Percentiles rank a stretch among this genome's conserved stretches.
phyloP scores from a whole-genome alignment of 2,113 vertebrate species.

The Bos javanicus region DNA sequence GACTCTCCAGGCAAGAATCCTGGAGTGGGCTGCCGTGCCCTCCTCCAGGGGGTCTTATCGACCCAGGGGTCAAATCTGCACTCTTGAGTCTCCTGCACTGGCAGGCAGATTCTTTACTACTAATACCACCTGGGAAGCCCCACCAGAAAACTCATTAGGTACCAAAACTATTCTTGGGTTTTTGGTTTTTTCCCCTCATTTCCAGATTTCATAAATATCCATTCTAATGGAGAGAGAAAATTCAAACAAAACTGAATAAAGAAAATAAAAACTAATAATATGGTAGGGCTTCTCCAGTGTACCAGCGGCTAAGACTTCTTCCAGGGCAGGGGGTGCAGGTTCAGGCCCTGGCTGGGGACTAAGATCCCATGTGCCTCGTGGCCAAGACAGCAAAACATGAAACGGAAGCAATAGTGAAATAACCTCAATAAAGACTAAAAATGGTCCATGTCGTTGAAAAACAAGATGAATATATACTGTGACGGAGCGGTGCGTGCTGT shows the following conservation, averaged over 20 bases:
- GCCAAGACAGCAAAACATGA: not conserved
- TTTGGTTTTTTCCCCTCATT: not conserved
- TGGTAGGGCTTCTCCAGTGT: not conserved
- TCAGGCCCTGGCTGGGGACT: not conserved
- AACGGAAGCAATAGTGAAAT: fast-evolving
- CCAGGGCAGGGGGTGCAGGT: not conserved
- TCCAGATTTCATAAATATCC: not conserved
- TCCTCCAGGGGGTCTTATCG: not conserved
- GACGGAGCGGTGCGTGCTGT: fast-evolving
- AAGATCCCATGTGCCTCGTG: not conserved
- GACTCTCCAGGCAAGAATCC: not conserved
- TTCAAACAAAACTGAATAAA: not conserved
- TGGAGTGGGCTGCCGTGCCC: fast-evolving
- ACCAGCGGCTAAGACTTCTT: not conserved
- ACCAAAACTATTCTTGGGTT: not conserved
- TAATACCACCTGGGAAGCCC: not conserved
- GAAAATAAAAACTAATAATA: not conserved
- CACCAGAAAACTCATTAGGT: not conserved
- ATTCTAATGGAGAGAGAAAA: not conserved
- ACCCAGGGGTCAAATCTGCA: not conserved
- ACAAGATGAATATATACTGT: not conserved
- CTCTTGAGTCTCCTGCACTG: not conserved
- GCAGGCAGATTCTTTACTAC: not conserved
- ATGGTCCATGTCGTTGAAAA: fast-evolving
- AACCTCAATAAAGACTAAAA: not conserved